Conservation (phyloP, 2,113 vertebrate species). For the Scalopus aquaticus region DNA sequence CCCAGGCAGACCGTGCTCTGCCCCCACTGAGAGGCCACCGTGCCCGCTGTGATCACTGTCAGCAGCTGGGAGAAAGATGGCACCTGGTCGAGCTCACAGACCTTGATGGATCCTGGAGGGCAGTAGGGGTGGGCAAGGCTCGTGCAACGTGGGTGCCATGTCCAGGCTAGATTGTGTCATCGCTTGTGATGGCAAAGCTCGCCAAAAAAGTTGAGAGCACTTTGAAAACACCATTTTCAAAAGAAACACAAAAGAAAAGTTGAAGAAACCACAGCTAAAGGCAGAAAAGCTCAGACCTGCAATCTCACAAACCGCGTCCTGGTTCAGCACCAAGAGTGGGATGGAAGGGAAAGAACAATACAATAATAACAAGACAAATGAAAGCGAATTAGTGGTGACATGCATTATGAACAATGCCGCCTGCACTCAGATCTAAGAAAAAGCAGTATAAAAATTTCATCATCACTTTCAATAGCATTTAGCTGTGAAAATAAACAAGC, state of each 20-base stretch:
- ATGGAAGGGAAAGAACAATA: constrained; percentile 69
- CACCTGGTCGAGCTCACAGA: constrained; percentile 34
- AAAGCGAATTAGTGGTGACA: constrained; percentile 62
- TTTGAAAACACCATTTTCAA: constrained; percentile 76
- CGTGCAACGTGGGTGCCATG: constrained; percentile 72
- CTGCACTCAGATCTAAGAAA: constrained; percentile 72
- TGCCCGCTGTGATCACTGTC: constrained; percentile 39
- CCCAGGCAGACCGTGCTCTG: not conserved
- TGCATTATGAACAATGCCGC: constrained; percentile 74
- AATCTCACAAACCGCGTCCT: constrained; percentile 64
- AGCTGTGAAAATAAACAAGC: constrained; percentile 45
- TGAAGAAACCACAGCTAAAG: constrained; percentile 73
- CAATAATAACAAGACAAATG: constrained; percentile 70
- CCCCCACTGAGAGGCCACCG: not conserved
- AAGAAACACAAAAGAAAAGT: constrained; percentile 76
- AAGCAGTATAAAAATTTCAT: constrained; percentile 64
- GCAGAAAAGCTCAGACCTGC: constrained; percentile 76
- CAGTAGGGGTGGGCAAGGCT: constrained; percentile 62
- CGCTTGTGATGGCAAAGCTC: constrained; percentile 65
- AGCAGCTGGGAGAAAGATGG: constrained; percentile 65
- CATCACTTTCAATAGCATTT: not conserved
- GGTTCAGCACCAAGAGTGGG: constrained; percentile 70
- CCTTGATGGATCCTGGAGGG: constrained; percentile 71
- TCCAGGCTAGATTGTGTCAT: constrained; percentile 72
- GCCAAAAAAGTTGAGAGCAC: constrained; percentile 77